A percentile compares a stretch with the other conserved stretches of the same genome.
These are phyloP conservation scores for Lates calcarifer DNA, from an alignment of 2,113 vertebrate species.

Conservation along the genomic window DNA sequence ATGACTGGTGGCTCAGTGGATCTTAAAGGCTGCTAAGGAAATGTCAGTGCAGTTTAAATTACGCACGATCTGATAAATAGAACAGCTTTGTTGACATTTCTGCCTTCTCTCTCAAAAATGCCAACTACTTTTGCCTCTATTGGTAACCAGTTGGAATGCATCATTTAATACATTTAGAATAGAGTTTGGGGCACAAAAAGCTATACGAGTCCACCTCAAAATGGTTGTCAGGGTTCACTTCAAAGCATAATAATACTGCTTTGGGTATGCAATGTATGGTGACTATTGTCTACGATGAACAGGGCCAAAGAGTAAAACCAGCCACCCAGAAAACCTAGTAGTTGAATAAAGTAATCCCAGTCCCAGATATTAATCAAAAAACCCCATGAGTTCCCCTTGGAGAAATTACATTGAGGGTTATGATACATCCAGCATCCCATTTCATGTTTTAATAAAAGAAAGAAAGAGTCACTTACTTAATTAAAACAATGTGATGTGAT, in stretches of 20 bases:
- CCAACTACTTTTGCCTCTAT: background rate
- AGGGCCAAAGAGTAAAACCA: background rate
- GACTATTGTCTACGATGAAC: background rate
- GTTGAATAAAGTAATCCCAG: background rate
- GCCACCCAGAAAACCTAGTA: background rate
- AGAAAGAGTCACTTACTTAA: background rate
- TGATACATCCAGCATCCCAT: background rate
- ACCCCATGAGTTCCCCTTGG: background rate
- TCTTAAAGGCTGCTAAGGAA: conserved; percentile 66
- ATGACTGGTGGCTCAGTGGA: conserved; percentile 55
- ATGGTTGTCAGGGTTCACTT: background rate
- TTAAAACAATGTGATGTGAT: background rate
- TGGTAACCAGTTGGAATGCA: background rate
- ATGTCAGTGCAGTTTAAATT: conserved; percentile 76
- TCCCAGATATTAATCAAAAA: background rate
- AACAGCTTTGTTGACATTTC: conserved; percentile 58
- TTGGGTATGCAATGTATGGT: background rate
- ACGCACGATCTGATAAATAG: conserved; percentile 57
- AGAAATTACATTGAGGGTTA: background rate
- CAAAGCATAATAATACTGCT: background rate
- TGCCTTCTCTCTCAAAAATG: conserved; percentile 18
- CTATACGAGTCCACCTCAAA: background rate
- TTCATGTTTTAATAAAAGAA: background rate
- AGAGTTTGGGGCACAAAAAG: background rate
- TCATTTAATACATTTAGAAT: background rate